Base-by-base conservation (phyloP, 1,140 invertebrate genomes). In the Drosophila ohnishii region DNA sequence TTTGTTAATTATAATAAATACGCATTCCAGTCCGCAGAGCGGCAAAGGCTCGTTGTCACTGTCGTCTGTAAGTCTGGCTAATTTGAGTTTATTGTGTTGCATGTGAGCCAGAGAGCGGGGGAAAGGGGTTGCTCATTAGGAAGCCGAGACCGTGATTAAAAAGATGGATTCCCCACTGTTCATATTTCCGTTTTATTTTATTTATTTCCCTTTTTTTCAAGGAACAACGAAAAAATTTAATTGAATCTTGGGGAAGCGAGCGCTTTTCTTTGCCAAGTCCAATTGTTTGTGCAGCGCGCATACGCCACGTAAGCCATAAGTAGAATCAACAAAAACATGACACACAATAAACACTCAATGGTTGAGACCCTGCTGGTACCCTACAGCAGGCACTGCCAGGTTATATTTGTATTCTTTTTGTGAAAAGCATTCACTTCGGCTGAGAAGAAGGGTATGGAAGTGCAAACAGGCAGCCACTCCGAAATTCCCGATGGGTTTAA, bases 1-100 rank as follows among this genome's bases (percentile, higher is more conserved):
- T 80, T 77, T 71, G 76, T 77, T 88, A 87, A 87, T 88, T 87
- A 88, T 80, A 81, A 86, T 79, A 86, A 83, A 87, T 82, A 63
- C 75, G 66, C 47, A 66, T 62, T 66, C 30, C 50, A 56, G 55
- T 53, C 28, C 40, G 56, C 19, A 48, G 35, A 60, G 30, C 59
- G 55, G 44, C 44, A 51, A 42, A 30, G 53, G 47, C 48, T 56
- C 66, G 64, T 78, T 64, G 60, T 84, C 78, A 62, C 62, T 82
- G 48, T 83, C 74, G 44, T 83, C 74, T 25, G 44, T 45, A 5
- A 45, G 72, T 77, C 70, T 61, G 51, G 47, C 67, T 82, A 82
- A 86, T 79, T 86, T 79, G 58, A 78, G 76, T 64, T 79, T 82
- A 86, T 86, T 82, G 78, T 62, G 60, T 57, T 63, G 59, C 57